Conservation (phyloP, 2,113 vertebrate species). For the Bubo bubo region DNA sequence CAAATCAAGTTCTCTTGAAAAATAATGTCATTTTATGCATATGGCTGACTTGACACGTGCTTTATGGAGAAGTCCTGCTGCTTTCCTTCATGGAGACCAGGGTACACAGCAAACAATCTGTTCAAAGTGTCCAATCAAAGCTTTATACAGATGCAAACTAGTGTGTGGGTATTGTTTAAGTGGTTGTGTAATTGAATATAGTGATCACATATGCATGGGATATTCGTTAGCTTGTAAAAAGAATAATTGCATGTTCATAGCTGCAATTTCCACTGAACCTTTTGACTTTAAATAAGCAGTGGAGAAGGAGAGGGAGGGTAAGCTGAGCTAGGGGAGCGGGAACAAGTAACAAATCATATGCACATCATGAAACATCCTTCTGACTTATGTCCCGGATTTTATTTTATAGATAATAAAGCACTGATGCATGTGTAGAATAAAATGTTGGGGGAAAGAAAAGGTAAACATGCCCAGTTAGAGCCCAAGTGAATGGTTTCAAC, state of each 20-base stretch:
- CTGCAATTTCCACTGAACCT: neutral
- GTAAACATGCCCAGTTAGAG: neutral
- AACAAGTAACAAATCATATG: neutral
- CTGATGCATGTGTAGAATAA: neutral
- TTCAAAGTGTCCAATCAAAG: constrained; percentile 21
- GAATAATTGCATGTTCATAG: neutral
- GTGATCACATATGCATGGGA: neutral
- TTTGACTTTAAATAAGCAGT: neutral
- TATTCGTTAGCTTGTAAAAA: neutral
- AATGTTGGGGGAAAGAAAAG: neutral
- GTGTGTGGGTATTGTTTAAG: constrained; percentile 11
- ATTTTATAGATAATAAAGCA: neutral
- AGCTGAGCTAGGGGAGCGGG: neutral
- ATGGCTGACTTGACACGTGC: neutral
- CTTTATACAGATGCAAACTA: constrained; percentile 11
- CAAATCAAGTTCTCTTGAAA: neutral
- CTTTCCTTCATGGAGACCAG: neutral
- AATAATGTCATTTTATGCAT: neutral
- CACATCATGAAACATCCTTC: neutral
- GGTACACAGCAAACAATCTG: neutral
- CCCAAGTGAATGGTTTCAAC: neutral
- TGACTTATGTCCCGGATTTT: fast-evolving
- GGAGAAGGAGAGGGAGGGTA: neutral
- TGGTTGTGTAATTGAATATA: constrained; percentile 1
- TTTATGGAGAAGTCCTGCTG: neutral